Percentiles rank a stretch among this genome's conserved stretches.
Evolutionary conservation across 2,113 vertebrate species (phyloP).

Genomic region (Porphyrio hochstetteri): DNA sequence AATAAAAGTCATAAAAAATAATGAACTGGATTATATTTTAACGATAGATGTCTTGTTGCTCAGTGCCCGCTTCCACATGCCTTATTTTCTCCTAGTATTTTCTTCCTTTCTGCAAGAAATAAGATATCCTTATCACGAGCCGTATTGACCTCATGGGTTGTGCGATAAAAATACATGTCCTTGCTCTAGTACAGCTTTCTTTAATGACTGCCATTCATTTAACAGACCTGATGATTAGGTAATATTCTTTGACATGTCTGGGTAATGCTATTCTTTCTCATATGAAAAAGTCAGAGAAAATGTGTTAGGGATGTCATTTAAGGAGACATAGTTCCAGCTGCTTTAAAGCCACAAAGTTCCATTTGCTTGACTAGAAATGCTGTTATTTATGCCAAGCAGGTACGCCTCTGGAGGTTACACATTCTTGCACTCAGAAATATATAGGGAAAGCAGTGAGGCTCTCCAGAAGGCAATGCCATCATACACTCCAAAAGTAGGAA

Average conservation of each 20-base stretch:
- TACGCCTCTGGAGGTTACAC: background rate
- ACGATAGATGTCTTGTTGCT: constrained; percentile 31
- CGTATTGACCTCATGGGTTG: background rate
- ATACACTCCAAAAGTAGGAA: background rate
- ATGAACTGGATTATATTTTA: constrained; percentile 63
- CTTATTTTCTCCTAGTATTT: background rate
- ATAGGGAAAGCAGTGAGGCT: background rate
- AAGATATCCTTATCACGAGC: background rate
- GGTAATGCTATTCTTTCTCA: constrained; percentile 31
- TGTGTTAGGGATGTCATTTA: constrained; percentile 5
- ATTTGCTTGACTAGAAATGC: constrained; percentile 4
- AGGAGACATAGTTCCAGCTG: background rate
- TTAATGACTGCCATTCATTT: constrained; percentile 40
- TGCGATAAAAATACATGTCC: background rate
- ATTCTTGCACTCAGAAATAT: background rate
- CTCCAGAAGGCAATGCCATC: background rate
- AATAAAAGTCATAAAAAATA: constrained; percentile 73
- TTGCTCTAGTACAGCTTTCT: constrained; percentile 13
- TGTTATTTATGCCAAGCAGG: constrained; percentile 9
- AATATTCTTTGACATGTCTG: constrained; percentile 22
- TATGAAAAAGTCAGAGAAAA: constrained; percentile 24
- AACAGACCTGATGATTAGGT: constrained; percentile 36
- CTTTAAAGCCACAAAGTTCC: constrained; percentile 8
- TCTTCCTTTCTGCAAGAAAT: constrained; percentile 25
- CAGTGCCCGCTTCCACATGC: constrained; percentile 17